Evolutionary conservation across 2,888 invertebrate species (phyloP), one percentile per base, ranked within the genome.

Genomic region (Macaria liturata): DNA sequence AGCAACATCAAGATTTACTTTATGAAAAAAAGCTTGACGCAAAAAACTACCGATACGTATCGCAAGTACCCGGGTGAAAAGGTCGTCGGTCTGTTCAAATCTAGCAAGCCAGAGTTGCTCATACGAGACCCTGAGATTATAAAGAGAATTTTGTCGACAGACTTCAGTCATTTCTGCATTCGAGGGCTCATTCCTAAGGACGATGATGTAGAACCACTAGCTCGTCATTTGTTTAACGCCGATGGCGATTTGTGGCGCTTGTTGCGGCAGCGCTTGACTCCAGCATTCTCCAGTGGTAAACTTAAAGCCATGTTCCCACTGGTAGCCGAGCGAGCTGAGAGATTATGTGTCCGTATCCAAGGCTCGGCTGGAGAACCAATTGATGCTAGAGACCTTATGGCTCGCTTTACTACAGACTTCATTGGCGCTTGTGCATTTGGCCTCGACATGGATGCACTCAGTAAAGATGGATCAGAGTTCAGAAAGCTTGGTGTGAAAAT

Each of bases 401-500:
- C 43, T 4, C 43, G 43, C 7, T 43, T 43, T 9, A 43, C 43
- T 43, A 43, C 43, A 9, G 9, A 43, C 43, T 43, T 43, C 43
- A 43, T 43, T 4, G 43, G 43, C 9, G 43, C 43, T 4, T 43
- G 43, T 9, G 43, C 9, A 9, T 43, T 43, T 9, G 43, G 43
- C 4, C 43, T 43, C 4, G 43, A 43, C 3, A 37, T 37, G 34
- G 34, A 37, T 7, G 34, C 34, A 37, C 34, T 43, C 3, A 43
- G 43, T 43, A 9, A 43, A 9, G 43, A 43, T 4, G 43, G 9
- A 4, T 43, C 43, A 5, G 43, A 43, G 9, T 43, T 43, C 9
- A 43, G 43, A 43, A 43, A 43, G 9, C 43, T 43, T 8, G 43
- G 43, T 43, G 9, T n/a, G 9, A 43, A 43, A 43, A 43, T 43